Evolutionary conservation across 2,888 invertebrate species (phyloP).

Genomic region (Bugulina stolonifera): DNA sequence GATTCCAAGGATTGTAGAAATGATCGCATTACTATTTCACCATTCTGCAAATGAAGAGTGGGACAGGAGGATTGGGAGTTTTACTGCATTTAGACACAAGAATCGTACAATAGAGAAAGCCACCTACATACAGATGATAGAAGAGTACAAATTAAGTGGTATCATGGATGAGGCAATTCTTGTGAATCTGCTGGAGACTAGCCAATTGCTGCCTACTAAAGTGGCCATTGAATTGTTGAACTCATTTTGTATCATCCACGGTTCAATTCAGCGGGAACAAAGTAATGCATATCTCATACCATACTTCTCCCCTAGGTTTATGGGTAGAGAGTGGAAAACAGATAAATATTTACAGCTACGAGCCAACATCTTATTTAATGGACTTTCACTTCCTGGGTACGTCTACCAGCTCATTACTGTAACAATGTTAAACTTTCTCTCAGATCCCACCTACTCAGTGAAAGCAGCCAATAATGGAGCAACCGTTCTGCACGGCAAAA

Average conservation of each 20-base stretch:
- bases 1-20: background rate
- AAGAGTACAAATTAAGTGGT: background rate
- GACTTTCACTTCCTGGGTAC: background rate
- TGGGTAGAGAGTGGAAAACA: background rate
- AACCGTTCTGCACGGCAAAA: too few species aligned
- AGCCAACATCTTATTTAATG: background rate
- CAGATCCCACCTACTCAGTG: too few species aligned
- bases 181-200: background rate
- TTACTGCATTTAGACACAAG: background rate
- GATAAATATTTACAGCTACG: too few species aligned
- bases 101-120: background rate
- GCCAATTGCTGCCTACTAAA: background rate
- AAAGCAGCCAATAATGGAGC: too few species aligned
- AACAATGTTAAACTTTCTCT: background rate
- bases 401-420: slow-evolving; percentile 19
- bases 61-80: background rate
- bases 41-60: background rate
- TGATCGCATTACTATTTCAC: slow-evolving; percentile 8
- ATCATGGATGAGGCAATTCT: slow-evolving; percentile 11
- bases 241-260: background rate
- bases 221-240: background rate
- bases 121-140: background rate
- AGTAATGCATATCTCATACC: background rate
- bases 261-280: background rate
- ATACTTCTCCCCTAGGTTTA: background rate